Percentiles rank a stretch among this genome's conserved stretches.
These are phyloP conservation scores for Knipowitschia caucasica DNA, from an alignment of 2,797 vertebrate genomes.

Conservation along the genomic window DNA sequence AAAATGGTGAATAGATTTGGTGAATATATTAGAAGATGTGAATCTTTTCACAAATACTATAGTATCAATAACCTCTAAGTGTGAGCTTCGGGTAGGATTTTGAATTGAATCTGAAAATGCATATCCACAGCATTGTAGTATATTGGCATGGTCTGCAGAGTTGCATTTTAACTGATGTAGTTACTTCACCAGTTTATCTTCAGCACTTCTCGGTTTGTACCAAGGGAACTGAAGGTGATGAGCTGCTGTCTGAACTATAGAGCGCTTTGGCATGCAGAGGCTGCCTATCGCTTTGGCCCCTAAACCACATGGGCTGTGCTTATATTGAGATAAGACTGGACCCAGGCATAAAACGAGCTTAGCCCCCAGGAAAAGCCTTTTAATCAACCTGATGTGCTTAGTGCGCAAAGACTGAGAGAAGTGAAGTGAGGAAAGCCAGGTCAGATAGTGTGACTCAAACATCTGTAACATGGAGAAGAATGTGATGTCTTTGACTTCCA, in stretches of 20 bases:
- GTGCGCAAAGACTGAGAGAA: conserved; percentile 68
- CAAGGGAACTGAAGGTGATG: conserved; percentile 30
- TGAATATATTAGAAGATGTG: too few relatives aligned
- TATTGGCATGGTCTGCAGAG: background rate
- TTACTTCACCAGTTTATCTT: background rate
- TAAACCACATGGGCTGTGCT: conserved; percentile 52
- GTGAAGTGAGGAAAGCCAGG: conserved; percentile 64
- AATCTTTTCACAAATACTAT: too few relatives aligned
- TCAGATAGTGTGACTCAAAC: conserved; percentile 72
- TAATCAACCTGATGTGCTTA: conserved; percentile 71
- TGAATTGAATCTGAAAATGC: background rate
- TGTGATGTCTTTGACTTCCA: conserved; percentile 63
- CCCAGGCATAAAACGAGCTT: conserved; percentile 56
- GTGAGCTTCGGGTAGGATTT: background rate
- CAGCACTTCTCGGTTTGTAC: conserved; percentile 6
- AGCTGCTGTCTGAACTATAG: conserved; percentile 42
- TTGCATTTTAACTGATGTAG: background rate
- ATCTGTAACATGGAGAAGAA: conserved; percentile 68
- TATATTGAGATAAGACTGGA: conserved; percentile 50
- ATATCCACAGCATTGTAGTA: background rate
- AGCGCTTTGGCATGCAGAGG: conserved; percentile 34
- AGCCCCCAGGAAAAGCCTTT: conserved; percentile 61
- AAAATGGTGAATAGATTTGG: too few relatives aligned
- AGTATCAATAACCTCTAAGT: background rate
- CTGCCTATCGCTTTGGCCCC: conserved; percentile 52